Evolutionary conservation across 2,888 invertebrate species (phyloP), one percentile per base, ranked within the genome.

Genomic region (Dynastes grantii): DNA sequence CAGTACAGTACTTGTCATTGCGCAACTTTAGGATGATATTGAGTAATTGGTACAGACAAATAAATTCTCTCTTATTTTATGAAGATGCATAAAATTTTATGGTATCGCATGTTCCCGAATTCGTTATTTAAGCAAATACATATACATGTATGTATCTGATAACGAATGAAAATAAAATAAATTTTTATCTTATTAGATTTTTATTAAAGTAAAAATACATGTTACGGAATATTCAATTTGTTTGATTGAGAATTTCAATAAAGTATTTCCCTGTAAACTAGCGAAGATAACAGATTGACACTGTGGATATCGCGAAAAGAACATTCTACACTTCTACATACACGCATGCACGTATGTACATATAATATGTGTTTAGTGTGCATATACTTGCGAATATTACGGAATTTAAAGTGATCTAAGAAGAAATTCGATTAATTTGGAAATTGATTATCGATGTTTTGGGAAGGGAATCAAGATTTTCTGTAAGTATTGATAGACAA

Each of bases 51-150:
- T 55, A 53, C 55, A 71, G 32, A 71, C 32, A 55, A 71, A 32
- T 32, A 29, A 13, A 68, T 65, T 65, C 37, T 5, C n/a, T 68
- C 29, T 68, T 49, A 40, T 32, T 53, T 53, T 70, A 70, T 53
- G 53, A 55, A 53, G n/a, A 51, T 70, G 70, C 51, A 70, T 70
- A 68, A 68, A 68, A 55, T 53, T 51, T 70, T 70, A 70, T 70
- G 55, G 45, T 3, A 32, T 27, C 45, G n/a, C n/a, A 51, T 27
- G 3, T 40, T 8, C 5, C 16, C 16, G n/a, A 32, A 55, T 71
- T 37, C 11, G 2, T 71, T 68, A 49, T 27, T 71, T 55, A 16
- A 32, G 37, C 16, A 32, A 71, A 55, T 16, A 16, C 16, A 32
- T 55, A 58, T 45, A 45, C 45, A 45, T 45, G 45, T 45, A 45